Conservation (phyloP, 1,140 invertebrate species). For the Drosophila pseudoobscura region DNA sequence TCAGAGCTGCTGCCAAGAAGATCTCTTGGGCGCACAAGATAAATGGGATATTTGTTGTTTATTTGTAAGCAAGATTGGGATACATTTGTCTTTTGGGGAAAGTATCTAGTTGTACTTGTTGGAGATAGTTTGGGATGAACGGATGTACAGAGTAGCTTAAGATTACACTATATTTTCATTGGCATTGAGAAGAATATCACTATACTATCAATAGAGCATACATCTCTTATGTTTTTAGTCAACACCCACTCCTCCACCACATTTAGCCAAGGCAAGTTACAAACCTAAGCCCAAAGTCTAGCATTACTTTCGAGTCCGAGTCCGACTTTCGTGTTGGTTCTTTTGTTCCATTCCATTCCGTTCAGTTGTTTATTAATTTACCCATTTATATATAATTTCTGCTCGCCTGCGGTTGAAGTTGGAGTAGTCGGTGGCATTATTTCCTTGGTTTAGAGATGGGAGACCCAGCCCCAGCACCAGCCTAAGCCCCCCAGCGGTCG, state of each 20-base stretch:
- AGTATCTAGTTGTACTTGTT: neutral
- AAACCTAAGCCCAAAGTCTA: constrained; percentile 22
- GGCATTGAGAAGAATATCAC: too few species aligned
- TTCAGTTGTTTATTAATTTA: constrained; percentile 57
- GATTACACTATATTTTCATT: too few species aligned
- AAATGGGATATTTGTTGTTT: constrained; percentile 36
- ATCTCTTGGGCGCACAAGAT: constrained; percentile 13
- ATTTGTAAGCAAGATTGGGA: constrained; percentile 17
- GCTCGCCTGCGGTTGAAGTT: constrained; percentile 48
- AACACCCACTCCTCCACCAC: neutral
- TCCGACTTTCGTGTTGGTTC: constrained; percentile 37
- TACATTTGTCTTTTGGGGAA: constrained; percentile 17
- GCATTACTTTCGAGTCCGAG: constrained; percentile 36
- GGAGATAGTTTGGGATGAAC: too few species aligned
- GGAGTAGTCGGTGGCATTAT: constrained; percentile 43
- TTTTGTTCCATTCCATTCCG: constrained; percentile 23
- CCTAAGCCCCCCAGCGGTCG: constrained; percentile 42
- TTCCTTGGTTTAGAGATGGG: constrained; percentile 59
- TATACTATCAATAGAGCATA: neutral
- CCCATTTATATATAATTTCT: constrained; percentile 36
- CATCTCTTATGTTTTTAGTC: neutral
- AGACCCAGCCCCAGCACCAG: constrained; percentile 25
- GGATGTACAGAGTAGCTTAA: too few species aligned
- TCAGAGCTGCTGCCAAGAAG: neutral
- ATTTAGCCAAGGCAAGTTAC: neutral